phyloP scores from a whole-genome alignment of 2,797 vertebrate genomes.

The Ptychadena robeensis region DNA sequence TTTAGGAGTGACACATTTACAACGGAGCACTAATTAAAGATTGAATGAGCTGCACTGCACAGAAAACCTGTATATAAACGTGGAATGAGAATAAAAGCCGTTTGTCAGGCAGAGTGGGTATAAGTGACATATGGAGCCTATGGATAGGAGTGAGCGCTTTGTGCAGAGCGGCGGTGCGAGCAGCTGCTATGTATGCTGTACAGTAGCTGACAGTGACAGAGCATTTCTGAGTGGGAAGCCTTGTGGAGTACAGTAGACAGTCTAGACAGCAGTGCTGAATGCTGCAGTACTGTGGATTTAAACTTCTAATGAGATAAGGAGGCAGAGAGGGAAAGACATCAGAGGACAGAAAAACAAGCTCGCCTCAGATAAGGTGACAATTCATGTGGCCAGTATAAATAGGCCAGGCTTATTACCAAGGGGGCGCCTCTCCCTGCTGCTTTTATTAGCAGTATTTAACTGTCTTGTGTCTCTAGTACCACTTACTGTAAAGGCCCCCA shows the following conservation, averaged over 20 bases:
- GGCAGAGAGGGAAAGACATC: constrained; percentile 34
- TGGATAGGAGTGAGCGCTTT: constrained; percentile 5
- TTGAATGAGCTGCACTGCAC: background rate
- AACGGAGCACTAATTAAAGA: background rate
- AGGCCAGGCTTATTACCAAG: background rate
- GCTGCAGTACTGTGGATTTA: constrained; percentile 54
- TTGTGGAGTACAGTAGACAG: constrained; percentile 53
- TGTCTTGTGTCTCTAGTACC: background rate
- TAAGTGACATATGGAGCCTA: constrained; percentile 31
- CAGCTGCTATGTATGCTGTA: constrained; percentile 47
- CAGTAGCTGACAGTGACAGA: constrained; percentile 57
- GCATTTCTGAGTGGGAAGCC: constrained; percentile 52
- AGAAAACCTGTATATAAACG: no score
- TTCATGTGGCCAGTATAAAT: background rate
- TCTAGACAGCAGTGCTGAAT: constrained; percentile 55
- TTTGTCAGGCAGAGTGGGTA: background rate
- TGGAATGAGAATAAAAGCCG: background rate
- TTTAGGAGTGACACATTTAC: background rate
- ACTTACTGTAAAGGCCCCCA: no score
- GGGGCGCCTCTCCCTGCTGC: background rate
- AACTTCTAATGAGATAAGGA: constrained; percentile 57
- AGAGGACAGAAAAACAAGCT: constrained; percentile 27
- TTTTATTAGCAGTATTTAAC: constrained; percentile 7
- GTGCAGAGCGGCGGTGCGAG: constrained; percentile 34
- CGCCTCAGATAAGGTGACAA: constrained; percentile 7